phyloP scores from a whole-genome alignment of 2,797 vertebrate genomes.

The Pseudomugil tenellus region DNA sequence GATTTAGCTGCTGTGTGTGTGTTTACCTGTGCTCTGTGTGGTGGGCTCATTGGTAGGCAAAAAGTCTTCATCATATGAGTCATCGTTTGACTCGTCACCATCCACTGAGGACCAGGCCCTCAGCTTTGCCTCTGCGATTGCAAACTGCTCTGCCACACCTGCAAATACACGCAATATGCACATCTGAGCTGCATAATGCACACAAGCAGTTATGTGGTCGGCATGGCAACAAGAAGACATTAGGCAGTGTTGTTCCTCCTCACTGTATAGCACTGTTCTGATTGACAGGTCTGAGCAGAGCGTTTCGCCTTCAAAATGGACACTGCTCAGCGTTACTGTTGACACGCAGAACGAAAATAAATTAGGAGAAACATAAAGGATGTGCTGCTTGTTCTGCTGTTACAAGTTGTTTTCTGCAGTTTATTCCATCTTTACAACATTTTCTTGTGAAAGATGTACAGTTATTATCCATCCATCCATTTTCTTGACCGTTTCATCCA shows the following conservation, averaged over 20 bases:
- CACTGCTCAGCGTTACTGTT: constrained; percentile 26
- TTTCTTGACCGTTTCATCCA: too few relatives aligned
- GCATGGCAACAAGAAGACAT: constrained; percentile 56
- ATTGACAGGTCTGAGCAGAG: constrained; percentile 29
- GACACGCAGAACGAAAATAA: constrained; percentile 10
- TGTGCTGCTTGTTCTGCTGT: too few relatives aligned
- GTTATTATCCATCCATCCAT: too few relatives aligned
- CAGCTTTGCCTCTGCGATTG: constrained; percentile 96
- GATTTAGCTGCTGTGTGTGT: constrained; percentile 26
- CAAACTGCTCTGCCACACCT: constrained; percentile 97
- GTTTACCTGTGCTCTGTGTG: constrained; percentile 84
- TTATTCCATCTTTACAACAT: too few relatives aligned
- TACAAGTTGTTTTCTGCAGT: too few relatives aligned
- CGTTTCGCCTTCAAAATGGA: constrained; percentile 28
- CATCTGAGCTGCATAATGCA: constrained; percentile 12
- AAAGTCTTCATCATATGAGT: constrained; percentile 96
- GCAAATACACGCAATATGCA: constrained; percentile 40
- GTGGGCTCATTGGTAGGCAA: constrained; percentile 84
- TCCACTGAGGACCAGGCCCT: constrained; percentile 97
- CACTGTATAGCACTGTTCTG: constrained; percentile 24
- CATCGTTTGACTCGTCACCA: constrained; percentile 94
- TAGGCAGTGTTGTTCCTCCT: constrained; percentile 9
- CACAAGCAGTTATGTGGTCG: constrained; percentile 27
- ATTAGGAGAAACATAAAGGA: too few relatives aligned
- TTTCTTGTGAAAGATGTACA: too few relatives aligned